Evolutionary conservation across 2,113 vertebrate genomes (phyloP).

Genomic region (Otis tarda): DNA sequence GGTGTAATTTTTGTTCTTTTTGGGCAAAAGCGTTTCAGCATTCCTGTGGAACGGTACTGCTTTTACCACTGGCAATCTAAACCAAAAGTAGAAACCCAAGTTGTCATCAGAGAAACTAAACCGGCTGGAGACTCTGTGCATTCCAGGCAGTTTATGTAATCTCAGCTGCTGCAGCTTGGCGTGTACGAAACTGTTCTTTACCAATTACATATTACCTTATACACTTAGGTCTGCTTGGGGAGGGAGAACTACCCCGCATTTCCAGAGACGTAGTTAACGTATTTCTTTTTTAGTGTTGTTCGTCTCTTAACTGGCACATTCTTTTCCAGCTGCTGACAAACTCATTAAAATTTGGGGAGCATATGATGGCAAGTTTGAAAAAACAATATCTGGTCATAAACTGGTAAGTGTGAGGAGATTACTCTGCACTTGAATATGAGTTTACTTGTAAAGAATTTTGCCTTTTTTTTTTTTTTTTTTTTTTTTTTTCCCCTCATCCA

Average conservation of each 20-base stretch:
- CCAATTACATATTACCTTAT: not conserved
- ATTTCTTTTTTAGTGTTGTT: not conserved
- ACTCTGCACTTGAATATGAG: not conserved
- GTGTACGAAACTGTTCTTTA: not conserved
- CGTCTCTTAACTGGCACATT: not conserved
- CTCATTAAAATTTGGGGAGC: slow-evolving; percentile 99
- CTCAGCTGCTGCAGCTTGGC: slow-evolving; percentile 43
- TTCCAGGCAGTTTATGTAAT: slow-evolving; percentile 61
- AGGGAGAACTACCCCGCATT: not conserved
- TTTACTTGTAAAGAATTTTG: not conserved
- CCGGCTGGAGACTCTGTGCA: slow-evolving; percentile 9
- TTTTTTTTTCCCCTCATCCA: not conserved
- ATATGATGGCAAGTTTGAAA: slow-evolving; percentile 98
- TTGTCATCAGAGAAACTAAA: slow-evolving; percentile 23
- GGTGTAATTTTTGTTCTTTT: not conserved
- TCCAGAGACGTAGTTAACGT: not conserved
- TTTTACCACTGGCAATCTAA: not conserved
- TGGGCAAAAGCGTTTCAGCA: not conserved
- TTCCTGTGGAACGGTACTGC: not conserved
- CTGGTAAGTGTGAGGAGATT: slow-evolving; percentile 82
- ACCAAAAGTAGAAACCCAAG: slow-evolving; percentile 43
- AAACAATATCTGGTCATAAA: slow-evolving; percentile 97
- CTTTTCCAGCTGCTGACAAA: slow-evolving; percentile 91
- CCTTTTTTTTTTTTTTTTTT: not conserved
- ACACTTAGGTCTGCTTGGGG: not conserved